Conservation (phyloP, 2,797 vertebrate genomes). For the Scomberomorus guttatus region DNA sequence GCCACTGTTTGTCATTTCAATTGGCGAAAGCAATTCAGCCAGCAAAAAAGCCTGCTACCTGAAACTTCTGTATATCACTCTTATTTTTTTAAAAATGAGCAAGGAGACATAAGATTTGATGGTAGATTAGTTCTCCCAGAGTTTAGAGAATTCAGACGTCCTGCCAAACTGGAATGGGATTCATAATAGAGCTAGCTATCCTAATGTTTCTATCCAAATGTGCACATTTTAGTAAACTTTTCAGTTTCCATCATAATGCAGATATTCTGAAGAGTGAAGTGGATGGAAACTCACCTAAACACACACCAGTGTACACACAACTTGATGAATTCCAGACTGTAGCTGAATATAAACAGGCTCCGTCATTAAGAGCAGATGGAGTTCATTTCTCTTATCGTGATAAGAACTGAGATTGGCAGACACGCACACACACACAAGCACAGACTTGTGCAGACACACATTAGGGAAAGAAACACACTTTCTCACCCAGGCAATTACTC, state of each 20-base stretch:
- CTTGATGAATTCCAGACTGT: constrained; percentile 12
- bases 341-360: constrained; percentile 39
- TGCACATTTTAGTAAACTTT: not conserved
- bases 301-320: not conserved
- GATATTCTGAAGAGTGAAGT: constrained; percentile 4
- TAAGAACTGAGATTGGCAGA: constrained; percentile 15
- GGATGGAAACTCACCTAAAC: not conserved
- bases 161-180: not conserved
- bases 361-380: constrained; percentile 55
- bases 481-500: not conserved
- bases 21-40: too few relatives aligned
- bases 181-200: too few relatives aligned
- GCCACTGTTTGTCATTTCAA: not conserved
- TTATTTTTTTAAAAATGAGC: not conserved
- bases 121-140: not conserved
- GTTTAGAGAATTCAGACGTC: not conserved
- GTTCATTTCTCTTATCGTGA: constrained; percentile 40
- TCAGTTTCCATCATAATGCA: constrained; percentile 9
- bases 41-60: too few relatives aligned
- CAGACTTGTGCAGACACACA: not conserved
- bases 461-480: not conserved
- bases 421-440: not conserved
- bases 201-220: not conserved
- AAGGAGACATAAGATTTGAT: not conserved
- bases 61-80: too few relatives aligned